phyloP scores from a whole-genome alignment of 2,888 invertebrate species.

The Megaustenia siamemsis region DNA sequence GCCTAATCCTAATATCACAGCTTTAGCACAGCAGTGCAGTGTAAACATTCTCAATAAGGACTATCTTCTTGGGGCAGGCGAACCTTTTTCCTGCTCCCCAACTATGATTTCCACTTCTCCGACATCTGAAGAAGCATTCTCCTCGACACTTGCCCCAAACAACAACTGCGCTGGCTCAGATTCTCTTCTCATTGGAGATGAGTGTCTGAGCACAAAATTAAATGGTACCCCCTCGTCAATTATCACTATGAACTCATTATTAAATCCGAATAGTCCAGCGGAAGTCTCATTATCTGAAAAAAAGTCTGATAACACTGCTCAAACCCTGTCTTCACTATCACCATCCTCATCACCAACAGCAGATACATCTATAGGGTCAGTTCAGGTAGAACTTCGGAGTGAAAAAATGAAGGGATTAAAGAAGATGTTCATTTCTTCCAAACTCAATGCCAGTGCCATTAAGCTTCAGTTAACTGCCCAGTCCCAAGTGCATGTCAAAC shows the following conservation, averaged over 20 bases:
- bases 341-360: conserved; percentile 55
- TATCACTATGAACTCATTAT: conserved; percentile 78
- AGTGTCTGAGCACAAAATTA: conserved; percentile 77
- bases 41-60: conserved; percentile 90
- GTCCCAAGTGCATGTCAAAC: conserved; percentile 86
- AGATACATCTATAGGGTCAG: conserved; percentile 59
- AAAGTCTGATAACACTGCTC: conserved; percentile 58
- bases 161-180: conserved; percentile 60
- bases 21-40: conserved; percentile 88
- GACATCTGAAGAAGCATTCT: conserved; percentile 38
- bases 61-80: conserved; percentile 85
- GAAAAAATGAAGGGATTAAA: conserved; percentile 96
- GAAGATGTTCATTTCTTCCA: conserved; percentile 91
- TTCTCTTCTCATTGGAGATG: conserved; percentile 70
- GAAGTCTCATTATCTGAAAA: conserved; percentile 74
- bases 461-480: conserved; percentile 96
- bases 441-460: conserved; percentile 95
- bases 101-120: conserved; percentile 58
- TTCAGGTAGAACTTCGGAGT: conserved; percentile 86
- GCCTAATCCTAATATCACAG: conserved; percentile 85
- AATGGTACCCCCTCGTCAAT: conserved; percentile 78
- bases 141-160: conserved; percentile 55
- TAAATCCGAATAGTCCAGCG: conserved; percentile 78
- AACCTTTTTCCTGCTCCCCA: conserved; percentile 73
- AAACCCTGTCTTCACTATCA: conserved; percentile 53